These are phyloP conservation scores for Rhinichthys osculus DNA, from an alignment of 2,797 vertebrate species.

Conservation along the genomic window DNA sequence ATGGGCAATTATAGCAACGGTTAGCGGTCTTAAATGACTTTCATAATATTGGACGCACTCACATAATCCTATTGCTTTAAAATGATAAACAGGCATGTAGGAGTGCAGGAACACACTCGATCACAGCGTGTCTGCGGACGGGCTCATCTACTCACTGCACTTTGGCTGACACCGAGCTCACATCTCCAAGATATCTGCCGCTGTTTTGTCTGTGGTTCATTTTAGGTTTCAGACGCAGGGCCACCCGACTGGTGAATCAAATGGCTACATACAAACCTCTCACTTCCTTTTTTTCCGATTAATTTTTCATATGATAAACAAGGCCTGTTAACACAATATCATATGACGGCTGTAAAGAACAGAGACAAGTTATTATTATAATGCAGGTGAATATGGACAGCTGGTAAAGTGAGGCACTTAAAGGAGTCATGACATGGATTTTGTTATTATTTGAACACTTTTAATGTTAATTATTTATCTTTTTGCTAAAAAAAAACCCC, in stretches of 20 bases:
- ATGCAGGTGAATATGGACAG: background rate
- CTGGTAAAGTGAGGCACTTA: background rate
- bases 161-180: slow-evolving; percentile 58
- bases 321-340: background rate
- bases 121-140: slow-evolving; percentile 42
- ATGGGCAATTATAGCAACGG: slow-evolving; percentile 44
- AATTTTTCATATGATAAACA: background rate
- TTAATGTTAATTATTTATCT: background rate
- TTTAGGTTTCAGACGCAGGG: background rate
- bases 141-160: slow-evolving; percentile 53
- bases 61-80: slow-evolving; percentile 30
- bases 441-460: background rate
- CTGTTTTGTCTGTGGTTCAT: slow-evolving; percentile 13
- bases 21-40: slow-evolving; percentile 47
- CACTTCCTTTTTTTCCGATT: background rate
- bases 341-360: background rate
- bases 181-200: slow-evolving; percentile 1
- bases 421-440: background rate
- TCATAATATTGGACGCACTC: slow-evolving; percentile 7
- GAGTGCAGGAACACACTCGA: slow-evolving; percentile 53
- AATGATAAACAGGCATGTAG: slow-evolving; percentile 26
- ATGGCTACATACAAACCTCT: background rate
- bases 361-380: background rate
- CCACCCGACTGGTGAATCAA: background rate
- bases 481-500: no score